These are phyloP conservation scores for Erebia ligea DNA, from an alignment of 2,888 invertebrate species.

Conservation along the genomic window DNA sequence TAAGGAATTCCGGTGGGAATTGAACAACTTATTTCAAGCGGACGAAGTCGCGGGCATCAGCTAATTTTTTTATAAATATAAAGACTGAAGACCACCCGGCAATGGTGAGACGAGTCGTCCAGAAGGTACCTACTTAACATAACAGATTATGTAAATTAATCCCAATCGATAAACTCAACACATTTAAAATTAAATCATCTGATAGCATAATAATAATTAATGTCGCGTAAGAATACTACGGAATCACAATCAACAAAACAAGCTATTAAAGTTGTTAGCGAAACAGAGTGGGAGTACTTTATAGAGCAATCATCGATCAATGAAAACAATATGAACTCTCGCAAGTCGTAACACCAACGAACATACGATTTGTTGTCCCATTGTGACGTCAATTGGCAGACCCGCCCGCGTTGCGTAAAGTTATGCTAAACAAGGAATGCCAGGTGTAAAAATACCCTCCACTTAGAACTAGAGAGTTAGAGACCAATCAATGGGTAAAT, in stretches of 20 bases:
- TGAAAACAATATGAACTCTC: slow-evolving; percentile 42
- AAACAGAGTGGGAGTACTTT: slow-evolving; percentile 20
- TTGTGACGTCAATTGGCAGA: slow-evolving; percentile 50
- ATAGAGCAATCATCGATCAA: slow-evolving; percentile 31
- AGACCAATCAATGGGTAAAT: too few species aligned
- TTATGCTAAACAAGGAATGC: slow-evolving; percentile 38
- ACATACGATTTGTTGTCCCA: slow-evolving; percentile 43
- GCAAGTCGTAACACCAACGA: slow-evolving; percentile 39
- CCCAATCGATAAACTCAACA: slow-evolving; percentile 6
- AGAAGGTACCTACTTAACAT: background rate
- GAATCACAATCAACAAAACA: slow-evolving; percentile 3
- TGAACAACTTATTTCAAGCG: too few species aligned
- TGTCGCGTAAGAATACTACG: background rate
- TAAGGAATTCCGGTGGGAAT: too few species aligned
- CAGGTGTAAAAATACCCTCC: slow-evolving; percentile 15
- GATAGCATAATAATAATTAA: slow-evolving; percentile 4
- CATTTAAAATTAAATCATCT: background rate
- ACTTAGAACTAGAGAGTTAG: background rate
- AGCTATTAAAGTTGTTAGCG: slow-evolving; percentile 19
- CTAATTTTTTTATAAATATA: too few species aligned
- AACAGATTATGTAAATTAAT: slow-evolving; percentile 5
- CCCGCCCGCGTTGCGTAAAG: slow-evolving; percentile 43
- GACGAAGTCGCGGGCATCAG: too few species aligned
- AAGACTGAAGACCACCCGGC: background rate
- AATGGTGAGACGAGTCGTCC: background rate